Base-by-base conservation (phyloP, 2,888 invertebrate species). In the Diarsia rubi region DNA sequence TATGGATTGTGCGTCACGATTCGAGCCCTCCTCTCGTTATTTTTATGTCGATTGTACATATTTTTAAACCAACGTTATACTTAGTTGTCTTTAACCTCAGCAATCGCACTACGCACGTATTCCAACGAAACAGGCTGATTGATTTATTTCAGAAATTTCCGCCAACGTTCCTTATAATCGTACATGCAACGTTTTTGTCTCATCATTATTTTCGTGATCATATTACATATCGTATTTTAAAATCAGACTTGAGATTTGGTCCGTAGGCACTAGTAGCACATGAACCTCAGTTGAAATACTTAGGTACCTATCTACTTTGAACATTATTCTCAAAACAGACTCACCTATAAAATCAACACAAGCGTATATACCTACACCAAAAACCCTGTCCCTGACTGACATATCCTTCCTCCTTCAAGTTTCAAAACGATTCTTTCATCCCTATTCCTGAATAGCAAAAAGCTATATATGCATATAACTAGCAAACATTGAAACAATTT, bases 401-500 rank as follows among this genome's bases (percentile, higher is more conserved):
- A 47, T 44, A 5, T 60, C 4, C 19, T 4, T 47, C 21, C 52
- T 42, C 31, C n/a, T 44, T 72, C 21, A 68, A 72, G n/a, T 69
- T 47, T 44, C 37, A 5, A 24, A 75, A 73, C 44, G 21, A 54
- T 70, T 66, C 37, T 69, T 83, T 69, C 44, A 69, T 24, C 62
- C 49, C 45, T 37, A 60, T 60, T 62, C 21, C 54, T 57, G 54
- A 76, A 70, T 71, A 37, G 21, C 24, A 69, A 57, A 60, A n/a
- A 63, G 47, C 63, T 67, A 64, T 64, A 62, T 71, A 69, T 64
- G 45, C 49, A 49, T 72, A 81, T 60, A 67, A 63, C 69, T 57
- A 81, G 68, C 47, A 81, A 84, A 71, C 74, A 80, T 77, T 77
- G 68, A 77, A 84, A 86, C 83, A 86, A 76, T 86, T 79, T 83